A percentile compares a stretch with the other conserved stretches of the same genome.
Evolutionary conservation across 2,888 invertebrate species (phyloP).

Genomic region (Thymelicus acteon): DNA sequence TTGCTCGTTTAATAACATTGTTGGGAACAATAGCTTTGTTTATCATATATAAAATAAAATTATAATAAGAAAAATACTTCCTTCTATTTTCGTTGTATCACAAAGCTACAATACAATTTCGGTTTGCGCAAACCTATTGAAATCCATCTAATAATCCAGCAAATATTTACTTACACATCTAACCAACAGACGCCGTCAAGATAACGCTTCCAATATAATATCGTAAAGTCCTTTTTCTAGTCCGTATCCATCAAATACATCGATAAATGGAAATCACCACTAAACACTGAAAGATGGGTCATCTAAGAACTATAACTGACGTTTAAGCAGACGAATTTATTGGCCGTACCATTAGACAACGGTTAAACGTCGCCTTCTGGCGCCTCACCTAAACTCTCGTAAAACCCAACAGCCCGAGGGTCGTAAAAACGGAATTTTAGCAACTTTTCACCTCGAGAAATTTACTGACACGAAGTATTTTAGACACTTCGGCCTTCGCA

Average conservation of each 20-base stretch:
- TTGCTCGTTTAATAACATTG: background rate
- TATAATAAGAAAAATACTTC: background rate
- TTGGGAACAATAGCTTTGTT: background rate
- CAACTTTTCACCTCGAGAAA: constrained; percentile 21
- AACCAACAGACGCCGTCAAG: too few relatives aligned
- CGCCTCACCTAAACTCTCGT: constrained; percentile 12
- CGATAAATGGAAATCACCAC: too few relatives aligned
- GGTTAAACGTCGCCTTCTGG: background rate
- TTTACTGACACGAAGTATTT: constrained; percentile 18
- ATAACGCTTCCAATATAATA: too few relatives aligned
- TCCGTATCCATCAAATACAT: too few relatives aligned
- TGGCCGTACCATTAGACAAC: background rate
- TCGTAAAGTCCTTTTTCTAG: too few relatives aligned
- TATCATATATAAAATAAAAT: background rate
- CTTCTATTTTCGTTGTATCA: background rate
- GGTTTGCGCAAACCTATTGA: too few relatives aligned
- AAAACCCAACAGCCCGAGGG: constrained; percentile 7
- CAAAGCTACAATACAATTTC: too few relatives aligned
- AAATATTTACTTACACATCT: too few relatives aligned
- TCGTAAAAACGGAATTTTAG: constrained; percentile 20
- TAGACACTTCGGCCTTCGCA: background rate
- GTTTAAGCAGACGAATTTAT: constrained; percentile 1
- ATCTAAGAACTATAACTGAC: background rate
- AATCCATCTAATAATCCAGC: too few relatives aligned
- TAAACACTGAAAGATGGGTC: too few relatives aligned